A percentile compares a stretch with the other conserved stretches of the same genome.
phyloP scores from a whole-genome alignment of 2,113 vertebrate species.

The Megaleporinus macrocephalus region DNA sequence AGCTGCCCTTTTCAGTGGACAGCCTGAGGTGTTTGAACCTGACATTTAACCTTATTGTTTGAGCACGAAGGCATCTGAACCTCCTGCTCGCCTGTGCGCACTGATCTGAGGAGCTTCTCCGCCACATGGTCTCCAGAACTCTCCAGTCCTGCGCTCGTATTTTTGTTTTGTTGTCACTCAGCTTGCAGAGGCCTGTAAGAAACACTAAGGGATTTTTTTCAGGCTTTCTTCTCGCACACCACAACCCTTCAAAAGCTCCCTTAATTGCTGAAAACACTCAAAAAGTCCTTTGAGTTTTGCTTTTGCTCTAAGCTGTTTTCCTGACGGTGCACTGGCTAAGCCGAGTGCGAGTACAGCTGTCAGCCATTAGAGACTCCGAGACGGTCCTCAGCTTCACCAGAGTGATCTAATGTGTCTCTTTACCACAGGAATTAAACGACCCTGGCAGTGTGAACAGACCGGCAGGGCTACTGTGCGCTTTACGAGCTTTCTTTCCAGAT shows the following conservation, averaged over 20 bases:
- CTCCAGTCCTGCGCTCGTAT: not conserved
- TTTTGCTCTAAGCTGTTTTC: not conserved
- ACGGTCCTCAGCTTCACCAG: not conserved
- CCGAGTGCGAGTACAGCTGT: not conserved
- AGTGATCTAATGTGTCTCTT: not conserved
- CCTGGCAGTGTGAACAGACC: not conserved
- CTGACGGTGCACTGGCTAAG: not conserved
- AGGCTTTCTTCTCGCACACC: too few species aligned
- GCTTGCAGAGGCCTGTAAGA: not conserved
- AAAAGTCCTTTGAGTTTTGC: not conserved
- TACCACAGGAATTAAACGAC: not conserved
- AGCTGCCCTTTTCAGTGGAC: not conserved
- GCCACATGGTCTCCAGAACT: not conserved
- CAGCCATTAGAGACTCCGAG: not conserved
- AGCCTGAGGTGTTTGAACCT: not conserved
- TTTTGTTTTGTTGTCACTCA: slow-evolving; percentile 12
- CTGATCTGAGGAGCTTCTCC: not conserved
- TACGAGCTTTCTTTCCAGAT: not conserved
- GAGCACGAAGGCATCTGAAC: too few species aligned
- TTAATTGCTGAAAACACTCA: not conserved
- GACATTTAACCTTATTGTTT: not conserved
- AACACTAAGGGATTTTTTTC: not conserved
- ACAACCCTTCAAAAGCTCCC: too few species aligned
- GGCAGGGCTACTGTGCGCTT: slow-evolving; percentile 10
- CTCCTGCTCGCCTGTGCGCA: not conserved